These are phyloP conservation scores for Ooceraea biroi DNA, from an alignment of 1,140 invertebrate genomes.

Conservation along the genomic window DNA sequence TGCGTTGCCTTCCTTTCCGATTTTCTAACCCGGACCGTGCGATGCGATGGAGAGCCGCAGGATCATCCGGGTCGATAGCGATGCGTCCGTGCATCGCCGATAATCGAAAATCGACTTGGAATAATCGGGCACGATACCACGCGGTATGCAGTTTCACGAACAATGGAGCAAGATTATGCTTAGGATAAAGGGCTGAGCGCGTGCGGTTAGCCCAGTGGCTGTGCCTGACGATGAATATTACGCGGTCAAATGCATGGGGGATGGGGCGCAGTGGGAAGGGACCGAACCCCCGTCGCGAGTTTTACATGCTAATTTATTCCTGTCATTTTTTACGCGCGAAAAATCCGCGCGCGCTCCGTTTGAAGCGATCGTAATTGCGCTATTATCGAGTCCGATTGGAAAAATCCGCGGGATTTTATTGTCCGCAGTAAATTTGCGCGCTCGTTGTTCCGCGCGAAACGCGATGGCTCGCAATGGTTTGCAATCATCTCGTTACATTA, in stretches of 20 bases:
- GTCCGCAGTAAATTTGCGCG: background rate
- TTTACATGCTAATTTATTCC: conserved; percentile 58
- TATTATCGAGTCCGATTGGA: conserved; percentile 36
- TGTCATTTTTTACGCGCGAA: conserved; percentile 29
- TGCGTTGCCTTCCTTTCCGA: conserved; percentile 14
- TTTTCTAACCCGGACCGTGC: conserved; percentile 49
- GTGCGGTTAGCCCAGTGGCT: conserved; percentile 26
- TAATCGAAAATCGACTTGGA: conserved; percentile 58
- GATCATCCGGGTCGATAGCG: conserved; percentile 27
- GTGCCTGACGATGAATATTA: conserved; percentile 59
- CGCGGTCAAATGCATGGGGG: conserved; percentile 30
- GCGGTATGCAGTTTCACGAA: conserved; percentile 47
- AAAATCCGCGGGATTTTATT: background rate
- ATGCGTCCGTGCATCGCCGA: conserved; percentile 23
- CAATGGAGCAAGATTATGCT: conserved; percentile 57
- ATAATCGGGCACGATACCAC: conserved; percentile 40
- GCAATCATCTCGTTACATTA: background rate
- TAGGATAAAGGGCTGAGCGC: conserved; percentile 33
- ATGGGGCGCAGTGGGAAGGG: background rate
- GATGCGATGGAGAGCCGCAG: conserved; percentile 11
- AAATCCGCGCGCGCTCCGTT: conserved; percentile 13
- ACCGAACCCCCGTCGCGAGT: conserved; percentile 6
- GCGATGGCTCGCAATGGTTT: no score
- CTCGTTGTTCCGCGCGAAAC: background rate
- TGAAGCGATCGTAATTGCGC: conserved; percentile 26